Conservation (phyloP, 2,797 vertebrate genomes). For the Xyrichtys novacula region DNA sequence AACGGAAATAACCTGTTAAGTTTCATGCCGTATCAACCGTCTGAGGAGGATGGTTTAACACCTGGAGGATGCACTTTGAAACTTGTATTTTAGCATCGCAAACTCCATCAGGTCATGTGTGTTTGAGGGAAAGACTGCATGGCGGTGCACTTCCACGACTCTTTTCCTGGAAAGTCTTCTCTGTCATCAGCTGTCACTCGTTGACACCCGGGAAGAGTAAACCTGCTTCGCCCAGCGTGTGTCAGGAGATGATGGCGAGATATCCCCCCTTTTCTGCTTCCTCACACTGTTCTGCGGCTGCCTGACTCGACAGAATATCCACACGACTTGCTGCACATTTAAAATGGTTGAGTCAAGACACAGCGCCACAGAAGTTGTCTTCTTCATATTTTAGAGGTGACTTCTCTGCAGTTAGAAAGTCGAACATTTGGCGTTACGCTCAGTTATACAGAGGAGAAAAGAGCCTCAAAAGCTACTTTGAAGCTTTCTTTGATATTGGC, state of each 20-base stretch:
- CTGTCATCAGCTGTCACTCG: conserved; percentile 55
- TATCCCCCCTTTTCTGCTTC: conserved; percentile 44
- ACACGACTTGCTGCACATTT: conserved; percentile 58
- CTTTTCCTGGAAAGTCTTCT: conserved; percentile 29
- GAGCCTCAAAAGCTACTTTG: background rate
- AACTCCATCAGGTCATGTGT: background rate
- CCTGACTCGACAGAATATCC: conserved; percentile 72
- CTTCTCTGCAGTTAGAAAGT: conserved; percentile 14
- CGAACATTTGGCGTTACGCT: background rate
- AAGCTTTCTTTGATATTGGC: background rate
- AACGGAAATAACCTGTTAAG: too few species aligned
- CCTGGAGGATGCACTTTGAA: background rate
- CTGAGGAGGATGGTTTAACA: background rate
- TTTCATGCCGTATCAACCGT: too few species aligned
- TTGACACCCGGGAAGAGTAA: conserved; percentile 41
- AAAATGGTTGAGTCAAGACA: conserved; percentile 52
- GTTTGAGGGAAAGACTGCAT: conserved; percentile 13
- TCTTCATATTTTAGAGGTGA: conserved; percentile 25
- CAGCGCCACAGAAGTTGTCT: conserved; percentile 36
- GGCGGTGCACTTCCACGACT: conserved; percentile 2
- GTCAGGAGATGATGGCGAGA: conserved; percentile 54
- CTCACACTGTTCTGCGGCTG: conserved; percentile 59
- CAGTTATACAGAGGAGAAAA: background rate
- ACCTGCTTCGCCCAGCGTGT: conserved; percentile 53
- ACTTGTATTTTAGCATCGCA: background rate